Evolutionary conservation across 1,140 invertebrate genomes (phyloP).

Genomic region (Zophobas atratus): DNA sequence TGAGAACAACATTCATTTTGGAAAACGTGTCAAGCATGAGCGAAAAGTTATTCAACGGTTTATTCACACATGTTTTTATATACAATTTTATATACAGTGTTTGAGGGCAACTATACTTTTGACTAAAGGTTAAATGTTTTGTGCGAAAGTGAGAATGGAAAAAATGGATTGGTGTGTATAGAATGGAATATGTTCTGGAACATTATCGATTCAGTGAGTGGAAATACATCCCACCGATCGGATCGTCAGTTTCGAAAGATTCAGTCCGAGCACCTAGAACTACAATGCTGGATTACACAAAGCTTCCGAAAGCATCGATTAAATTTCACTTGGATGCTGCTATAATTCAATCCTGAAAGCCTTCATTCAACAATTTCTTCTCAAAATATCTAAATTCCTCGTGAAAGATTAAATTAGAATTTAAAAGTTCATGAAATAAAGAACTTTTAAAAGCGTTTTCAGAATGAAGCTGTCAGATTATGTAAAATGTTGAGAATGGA

Average conservation of each 20-base stretch:
- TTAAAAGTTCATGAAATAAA: background rate
- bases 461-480: background rate
- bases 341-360: background rate
- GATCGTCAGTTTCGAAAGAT: background rate
- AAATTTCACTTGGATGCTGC: background rate
- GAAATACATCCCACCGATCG: background rate
- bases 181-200: too few relatives aligned
- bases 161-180: too few relatives aligned
- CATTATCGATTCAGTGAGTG: background rate
- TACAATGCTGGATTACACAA: conserved; percentile 2
- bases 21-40: too few relatives aligned
- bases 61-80: too few relatives aligned
- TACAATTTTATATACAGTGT: too few relatives aligned
- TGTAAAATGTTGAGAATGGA: background rate
- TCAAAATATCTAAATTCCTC: background rate
- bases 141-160: too few relatives aligned
- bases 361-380: background rate
- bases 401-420: background rate
- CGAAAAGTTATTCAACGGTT: too few relatives aligned
- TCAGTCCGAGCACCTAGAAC: too few relatives aligned
- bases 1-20: too few relatives aligned
- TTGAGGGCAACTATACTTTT: too few relatives aligned
- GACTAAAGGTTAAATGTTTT: too few relatives aligned
- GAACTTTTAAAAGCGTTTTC: background rate
- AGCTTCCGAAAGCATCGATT: background rate